Base-by-base conservation (phyloP, 1,140 invertebrate species). In the Leptinotarsa defecta region DNA sequence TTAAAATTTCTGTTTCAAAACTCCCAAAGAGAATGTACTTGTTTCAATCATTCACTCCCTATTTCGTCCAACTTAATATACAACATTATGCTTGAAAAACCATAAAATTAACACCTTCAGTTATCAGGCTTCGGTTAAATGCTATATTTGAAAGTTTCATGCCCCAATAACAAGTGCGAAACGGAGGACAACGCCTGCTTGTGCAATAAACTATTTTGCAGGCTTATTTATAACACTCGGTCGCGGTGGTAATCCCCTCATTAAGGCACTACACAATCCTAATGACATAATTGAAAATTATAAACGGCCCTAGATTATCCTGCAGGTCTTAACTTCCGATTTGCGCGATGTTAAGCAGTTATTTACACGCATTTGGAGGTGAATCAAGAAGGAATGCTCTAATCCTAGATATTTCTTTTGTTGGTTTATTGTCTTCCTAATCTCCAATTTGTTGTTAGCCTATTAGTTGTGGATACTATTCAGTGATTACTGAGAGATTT, bases 271-370 rank as follows among this genome's bases (percentile, higher is more conserved):
- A n/a, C 70, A 70, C 68, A 70, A 48, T 70, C n/a, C 27, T 70
- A 61, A 71, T 71, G 70, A 71, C 49, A 61, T 71, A 71, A 71
- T 71, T 71, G 70, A 27, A 68, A 27, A 71, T 71, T 71, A 71
- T 71, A 62, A 49, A 61, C 19, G 70, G 63, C 43, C 70, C 49
- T 34, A 20, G 5, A 49, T 20, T 49, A 48, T 70, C 43, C n/a
- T 15, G 15, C 19, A 4, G 70, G 70, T 27, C 67, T 57, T 62
- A 71, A 61, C 20, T 43, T 62, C 70, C 49, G 49, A 71, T 61
- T 71, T 61, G 49, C 24, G 52, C 22, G 24, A 20, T n/a, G 19
- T 71, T n/a, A 71, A 24, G n/a, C 52, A 13, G 24, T n/a, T 62
- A 71, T 71, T 71, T 71, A 71, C 52, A 4, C 15, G 17, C 6